A percentile compares a stretch with the other conserved stretches of the same genome.
These are phyloP conservation scores for Gymnoscopelus braueri DNA, from an alignment of 2,797 vertebrate genomes.

Conservation along the genomic window DNA sequence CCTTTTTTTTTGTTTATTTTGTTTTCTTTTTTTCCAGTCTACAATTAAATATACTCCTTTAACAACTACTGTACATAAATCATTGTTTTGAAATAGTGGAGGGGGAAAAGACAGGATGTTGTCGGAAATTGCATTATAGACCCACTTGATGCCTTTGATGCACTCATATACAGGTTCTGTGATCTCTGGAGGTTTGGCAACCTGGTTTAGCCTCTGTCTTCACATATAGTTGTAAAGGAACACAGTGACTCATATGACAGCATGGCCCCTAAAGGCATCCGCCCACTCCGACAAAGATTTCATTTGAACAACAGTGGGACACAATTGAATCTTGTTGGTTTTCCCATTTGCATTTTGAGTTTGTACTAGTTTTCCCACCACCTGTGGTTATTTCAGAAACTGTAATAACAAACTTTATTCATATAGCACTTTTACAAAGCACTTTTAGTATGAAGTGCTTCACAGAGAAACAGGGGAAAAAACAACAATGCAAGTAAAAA, in stretches of 20 bases:
- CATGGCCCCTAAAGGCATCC: conserved; percentile 29
- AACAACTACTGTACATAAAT: background rate
- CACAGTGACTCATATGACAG: conserved; percentile 46
- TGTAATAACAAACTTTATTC: too few species aligned
- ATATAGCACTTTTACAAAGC: too few species aligned
- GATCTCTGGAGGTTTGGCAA: conserved; percentile 41
- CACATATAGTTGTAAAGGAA: conserved; percentile 34
- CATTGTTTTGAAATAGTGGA: background rate
- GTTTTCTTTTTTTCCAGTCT: too few species aligned
- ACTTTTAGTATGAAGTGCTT: too few species aligned
- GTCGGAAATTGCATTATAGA: conserved; percentile 31
- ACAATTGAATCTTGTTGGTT: conserved; percentile 21
- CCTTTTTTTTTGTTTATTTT: too few species aligned
- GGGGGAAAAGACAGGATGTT: background rate
- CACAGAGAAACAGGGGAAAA: too few species aligned
- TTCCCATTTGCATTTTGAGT: conserved; percentile 26
- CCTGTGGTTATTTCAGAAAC: conserved; percentile 28
- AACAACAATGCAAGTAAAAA: too few species aligned
- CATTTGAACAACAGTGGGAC: conserved; percentile 42
- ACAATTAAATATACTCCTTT: too few species aligned
- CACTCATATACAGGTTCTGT: conserved; percentile 19
- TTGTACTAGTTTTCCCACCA: conserved; percentile 22
- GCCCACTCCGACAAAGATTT: conserved; percentile 34
- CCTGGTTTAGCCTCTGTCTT: conserved; percentile 36
- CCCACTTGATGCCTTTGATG: conserved; percentile 44